Evolutionary conservation across 2,888 invertebrate genomes (phyloP).

Genomic region (Azorinus chamasolen): DNA sequence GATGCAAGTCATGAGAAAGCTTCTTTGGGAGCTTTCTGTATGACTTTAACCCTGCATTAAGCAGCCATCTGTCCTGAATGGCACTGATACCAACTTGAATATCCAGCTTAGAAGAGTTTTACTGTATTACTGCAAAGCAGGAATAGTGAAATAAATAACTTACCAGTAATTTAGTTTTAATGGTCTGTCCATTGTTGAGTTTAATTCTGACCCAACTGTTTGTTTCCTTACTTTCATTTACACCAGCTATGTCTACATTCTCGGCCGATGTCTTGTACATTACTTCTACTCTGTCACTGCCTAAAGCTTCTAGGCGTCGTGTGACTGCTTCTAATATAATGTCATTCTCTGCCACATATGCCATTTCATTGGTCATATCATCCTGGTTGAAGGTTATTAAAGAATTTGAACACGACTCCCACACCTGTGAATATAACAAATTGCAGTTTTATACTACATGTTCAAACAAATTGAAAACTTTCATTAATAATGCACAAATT

Average conservation of each 20-base stretch:
- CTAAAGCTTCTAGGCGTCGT: constrained; percentile 88
- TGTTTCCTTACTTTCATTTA: constrained; percentile 55
- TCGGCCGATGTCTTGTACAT: constrained; percentile 90
- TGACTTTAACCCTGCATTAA: too few relatives aligned
- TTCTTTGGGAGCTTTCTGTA: too few relatives aligned
- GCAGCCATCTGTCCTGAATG: too few relatives aligned
- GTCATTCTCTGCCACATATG: constrained; percentile 98
- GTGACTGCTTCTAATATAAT: constrained; percentile 90
- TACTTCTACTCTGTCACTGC: constrained; percentile 89
- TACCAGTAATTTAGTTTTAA: constrained; percentile 87
- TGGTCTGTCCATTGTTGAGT: constrained; percentile 83
- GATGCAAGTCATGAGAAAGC: too few relatives aligned
- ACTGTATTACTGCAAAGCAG: too few relatives aligned
- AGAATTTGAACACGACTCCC: constrained; percentile 97
- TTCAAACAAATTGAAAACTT: too few relatives aligned
- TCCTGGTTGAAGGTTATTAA: constrained; percentile 94
- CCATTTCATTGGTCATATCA: constrained; percentile 91
- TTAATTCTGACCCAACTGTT: constrained; percentile 83
- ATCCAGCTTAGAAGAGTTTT: too few relatives aligned
- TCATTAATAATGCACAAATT: too few relatives aligned
- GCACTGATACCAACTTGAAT: too few relatives aligned
- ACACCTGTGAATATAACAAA: constrained; percentile 93
- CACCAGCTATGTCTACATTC: constrained; percentile 79
- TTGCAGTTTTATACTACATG: too few relatives aligned
- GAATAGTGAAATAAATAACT: too few relatives aligned